Base-by-base conservation (phyloP, 2,888 invertebrate genomes). In the Spilarctia lutea region DNA sequence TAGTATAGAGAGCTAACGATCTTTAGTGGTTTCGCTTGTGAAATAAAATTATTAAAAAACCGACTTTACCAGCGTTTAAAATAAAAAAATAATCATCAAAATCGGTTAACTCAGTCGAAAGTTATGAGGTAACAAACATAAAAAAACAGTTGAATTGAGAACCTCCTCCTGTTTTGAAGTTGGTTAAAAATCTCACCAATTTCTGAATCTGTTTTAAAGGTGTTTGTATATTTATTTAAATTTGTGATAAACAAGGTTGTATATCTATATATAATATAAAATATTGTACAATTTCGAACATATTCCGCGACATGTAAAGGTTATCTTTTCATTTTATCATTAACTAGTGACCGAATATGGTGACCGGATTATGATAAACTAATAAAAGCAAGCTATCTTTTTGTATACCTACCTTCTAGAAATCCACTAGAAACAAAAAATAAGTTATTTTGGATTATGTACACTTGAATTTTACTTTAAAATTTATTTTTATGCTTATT, bases 1-100 rank as follows among this genome's bases (percentile, higher is more conserved):
- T 75, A 71, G 71, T 66, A 72, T 45, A 63, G n/a, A 75, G 73
- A 75, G 75, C 48, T 68, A 35, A 63, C 33, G 65, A 70, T 70
- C 48, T 11, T 75, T 56, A 60, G 66, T 71, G 56, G 71, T 56
- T 68, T 56, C 52, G 52, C 11, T 42, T 45, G 27, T 24, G 20
- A 65, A 30, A 27, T n/a, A n/a, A n/a, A n/a, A n/a, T n/a, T n/a
- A n/a, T n/a, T n/a, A n/a, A n/a, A n/a, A n/a, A n/a, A n/a, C n/a
- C n/a, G n/a, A n/a, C n/a, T n/a, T n/a, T n/a, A n/a, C n/a, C n/a
- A n/a, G n/a, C n/a, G n/a, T n/a, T n/a, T n/a, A n/a, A n/a, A n/a
- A n/a, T n/a, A n/a, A n/a, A n/a, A n/a, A n/a, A n/a, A n/a, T n/a
- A n/a, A n/a, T n/a, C n/a, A n/a, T n/a, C n/a, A n/a, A n/a, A n/a